Evolutionary conservation across 2,113 vertebrate genomes (phyloP), one percentile per base, ranked within the genome.

Genomic region (Corythornis cristatus): DNA sequence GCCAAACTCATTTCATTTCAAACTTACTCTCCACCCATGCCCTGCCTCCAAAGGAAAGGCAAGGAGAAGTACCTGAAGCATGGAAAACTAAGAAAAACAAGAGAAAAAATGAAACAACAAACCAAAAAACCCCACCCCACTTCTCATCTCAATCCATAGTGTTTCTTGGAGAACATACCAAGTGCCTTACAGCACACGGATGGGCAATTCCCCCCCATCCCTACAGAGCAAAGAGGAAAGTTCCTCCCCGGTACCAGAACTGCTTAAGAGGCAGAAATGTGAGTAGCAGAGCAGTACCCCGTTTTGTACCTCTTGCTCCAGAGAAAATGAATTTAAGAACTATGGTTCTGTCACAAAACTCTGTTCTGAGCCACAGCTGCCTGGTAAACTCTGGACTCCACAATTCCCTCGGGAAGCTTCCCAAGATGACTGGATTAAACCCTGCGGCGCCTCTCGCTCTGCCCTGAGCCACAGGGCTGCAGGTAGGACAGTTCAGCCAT

Each of bases 391-490:
- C 53, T 29, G n/a, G 19, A 60, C 31, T 56, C 40, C 0, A 50
- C 33, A 60, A n/a, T 18, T n/a, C 65, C 43, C 60, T 68, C 67
- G 35, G 26, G 35, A 85, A 89, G 35, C 15, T 26, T 56, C 12
- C 17, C 0, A 1, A 71, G n/a, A 64, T 15, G 20, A 56, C 56
- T 56, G 42, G 37, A 82, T n/a, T 33, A 25, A 51, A 51, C 9
- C n/a, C 20, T n/a, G 53, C 4, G n/a, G 29, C 22, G 22, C 14
- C 37, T 45, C 35, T 87, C 21, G 5, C 46, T 50, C 26, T 35
- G 33, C 61, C 68, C 20, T 6, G 50, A 82, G 3, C 19, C 0
- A 1, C 0, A 0, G 13, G 16, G 35, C 12, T 3, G 3, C 8
- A 54, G 46, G 65, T 0, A 18, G 15, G 70, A 45, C 31, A 4